Conservation (phyloP, 2,113 vertebrate genomes). For the cattle (Bos taurus) region ARS-UCD2.0 NC_037331.1:110799001-110799500, state of each 20-base stretch:
- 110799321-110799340: background rate
- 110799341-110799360: background rate
- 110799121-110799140: background rate
- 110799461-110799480: background rate
- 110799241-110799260: background rate
- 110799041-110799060: background rate
- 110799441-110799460: background rate
- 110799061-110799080: background rate
- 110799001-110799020: too few relatives aligned
- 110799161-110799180: background rate
- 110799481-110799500: background rate
- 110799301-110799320: background rate
- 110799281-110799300: background rate
- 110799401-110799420: background rate
- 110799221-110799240: background rate
- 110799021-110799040: too few relatives aligned
- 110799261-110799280: background rate
- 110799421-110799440: background rate
- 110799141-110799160: background rate
- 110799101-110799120: background rate
- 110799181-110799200: background rate
- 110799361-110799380: background rate
- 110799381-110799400: background rate
- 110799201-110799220: background rate
- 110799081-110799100: background rate